A percentile compares a stretch with the other conserved stretches of the same genome.
Evolutionary conservation across 2,797 vertebrate genomes (phyloP).

Genomic region (Pseudotriccus pelzelni): DNA sequence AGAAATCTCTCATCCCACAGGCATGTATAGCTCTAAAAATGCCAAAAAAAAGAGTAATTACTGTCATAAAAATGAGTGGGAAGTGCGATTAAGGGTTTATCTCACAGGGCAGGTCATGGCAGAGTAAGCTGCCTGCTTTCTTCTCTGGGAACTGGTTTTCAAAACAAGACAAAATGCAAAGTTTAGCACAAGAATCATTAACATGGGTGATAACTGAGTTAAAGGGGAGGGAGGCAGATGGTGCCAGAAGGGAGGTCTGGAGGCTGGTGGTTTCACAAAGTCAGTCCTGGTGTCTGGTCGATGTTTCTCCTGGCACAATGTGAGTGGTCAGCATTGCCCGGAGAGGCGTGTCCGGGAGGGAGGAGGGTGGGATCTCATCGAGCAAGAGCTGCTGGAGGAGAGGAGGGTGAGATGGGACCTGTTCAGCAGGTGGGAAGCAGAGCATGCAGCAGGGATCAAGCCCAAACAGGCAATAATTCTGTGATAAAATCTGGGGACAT

Average conservation of each 20-base stretch:
- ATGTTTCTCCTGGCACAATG: background rate
- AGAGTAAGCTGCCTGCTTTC: background rate
- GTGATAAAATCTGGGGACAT: background rate
- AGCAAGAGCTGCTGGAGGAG: background rate
- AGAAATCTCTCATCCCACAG: background rate
- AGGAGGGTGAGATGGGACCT: background rate
- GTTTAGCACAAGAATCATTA: background rate
- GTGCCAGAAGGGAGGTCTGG: background rate
- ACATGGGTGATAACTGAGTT: background rate
- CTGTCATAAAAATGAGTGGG: background rate
- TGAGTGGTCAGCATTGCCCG: background rate
- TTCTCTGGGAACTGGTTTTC: background rate
- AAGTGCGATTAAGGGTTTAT: conserved; percentile 5
- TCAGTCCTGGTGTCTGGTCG: background rate
- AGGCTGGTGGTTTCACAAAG: background rate
- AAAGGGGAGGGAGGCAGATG: background rate
- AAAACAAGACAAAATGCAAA: background rate
- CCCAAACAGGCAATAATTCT: background rate
- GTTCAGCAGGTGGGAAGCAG: background rate
- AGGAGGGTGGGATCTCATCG: background rate
- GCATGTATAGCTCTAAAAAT: background rate
- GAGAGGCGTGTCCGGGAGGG: rapidly evolving
- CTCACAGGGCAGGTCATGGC: background rate
- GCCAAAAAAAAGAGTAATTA: background rate
- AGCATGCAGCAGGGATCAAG: rapidly evolving